Conservation (phyloP, 1,140 invertebrate genomes). For the Drosophila guanche region DNA sequence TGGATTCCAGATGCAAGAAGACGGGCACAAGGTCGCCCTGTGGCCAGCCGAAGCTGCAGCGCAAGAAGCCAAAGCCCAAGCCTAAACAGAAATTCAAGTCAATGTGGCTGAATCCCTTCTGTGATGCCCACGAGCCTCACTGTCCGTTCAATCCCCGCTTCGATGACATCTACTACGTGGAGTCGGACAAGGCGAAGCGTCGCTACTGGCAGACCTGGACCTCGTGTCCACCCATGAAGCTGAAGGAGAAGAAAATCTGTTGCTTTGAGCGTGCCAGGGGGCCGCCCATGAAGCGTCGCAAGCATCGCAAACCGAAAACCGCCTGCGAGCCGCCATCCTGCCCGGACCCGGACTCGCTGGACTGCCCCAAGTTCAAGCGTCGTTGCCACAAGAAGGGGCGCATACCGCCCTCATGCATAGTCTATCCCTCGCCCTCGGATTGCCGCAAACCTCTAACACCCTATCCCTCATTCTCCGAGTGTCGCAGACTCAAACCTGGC, state of each 20-base stretch:
- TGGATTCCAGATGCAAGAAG: constrained; percentile 15
- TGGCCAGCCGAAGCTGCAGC: constrained; percentile 33
- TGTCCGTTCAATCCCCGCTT: constrained; percentile 70
- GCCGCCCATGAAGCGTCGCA: constrained; percentile 51
- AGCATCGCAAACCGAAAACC: constrained; percentile 34
- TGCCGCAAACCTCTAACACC: constrained; percentile 59
- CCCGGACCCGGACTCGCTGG: fast-evolving
- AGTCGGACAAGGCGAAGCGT: constrained; percentile 72
- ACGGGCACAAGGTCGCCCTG: constrained; percentile 28
- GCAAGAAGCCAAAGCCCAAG: neutral
- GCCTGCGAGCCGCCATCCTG: constrained; percentile 38
- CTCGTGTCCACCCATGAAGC: constrained; percentile 56
- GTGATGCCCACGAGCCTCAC: constrained; percentile 36
- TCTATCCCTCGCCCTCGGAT: neutral
- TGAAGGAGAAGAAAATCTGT: constrained; percentile 68
- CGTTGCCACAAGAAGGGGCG: constrained; percentile 52
- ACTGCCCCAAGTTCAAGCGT: constrained; percentile 28
- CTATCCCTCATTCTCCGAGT: constrained; percentile 62
- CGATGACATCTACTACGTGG: constrained; percentile 74
- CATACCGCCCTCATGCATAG: constrained; percentile 32
- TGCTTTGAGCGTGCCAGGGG: constrained; percentile 32
- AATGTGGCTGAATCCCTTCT: constrained; percentile 69
- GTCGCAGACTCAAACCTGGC: constrained; percentile 4
- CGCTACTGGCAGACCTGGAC: constrained; percentile 80
- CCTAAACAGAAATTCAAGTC: constrained; percentile 2